Evolutionary conservation across 1,140 invertebrate species (phyloP).

Genomic region (Tetragonula clypearis): DNA sequence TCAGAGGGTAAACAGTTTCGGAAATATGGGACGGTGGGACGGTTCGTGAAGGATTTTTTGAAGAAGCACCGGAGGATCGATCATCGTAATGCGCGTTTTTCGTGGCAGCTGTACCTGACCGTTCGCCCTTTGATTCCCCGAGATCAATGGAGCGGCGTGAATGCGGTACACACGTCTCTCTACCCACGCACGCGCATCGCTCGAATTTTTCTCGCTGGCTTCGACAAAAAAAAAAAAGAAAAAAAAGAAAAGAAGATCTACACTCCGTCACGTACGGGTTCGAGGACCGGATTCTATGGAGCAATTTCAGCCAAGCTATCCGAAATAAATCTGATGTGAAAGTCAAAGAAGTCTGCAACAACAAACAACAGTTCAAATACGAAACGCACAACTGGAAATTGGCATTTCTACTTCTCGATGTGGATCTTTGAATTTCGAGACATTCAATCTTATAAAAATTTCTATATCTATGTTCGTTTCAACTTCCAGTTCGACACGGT

Average conservation of each 20-base stretch:
- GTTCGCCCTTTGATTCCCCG: slow-evolving; percentile 42
- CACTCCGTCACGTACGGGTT: not conserved
- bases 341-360: no score
- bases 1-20: not conserved
- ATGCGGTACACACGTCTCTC: slow-evolving; percentile 64
- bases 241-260: not conserved
- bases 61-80: slow-evolving; percentile 46
- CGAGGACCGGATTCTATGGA: not conserved
- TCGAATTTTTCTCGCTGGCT: slow-evolving; percentile 52
- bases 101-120: slow-evolving; percentile 65
- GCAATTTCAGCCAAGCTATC: no score
- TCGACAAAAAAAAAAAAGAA: slow-evolving; percentile 9
- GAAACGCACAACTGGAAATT: not conserved
- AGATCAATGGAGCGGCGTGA: slow-evolving; percentile 64
- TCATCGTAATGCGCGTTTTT: slow-evolving; percentile 58
- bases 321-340: no score
- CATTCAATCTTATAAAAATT: not conserved
- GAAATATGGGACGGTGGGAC: not conserved
- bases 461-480: not conserved
- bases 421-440: not conserved
- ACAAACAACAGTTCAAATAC: not conserved
- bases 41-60: not conserved
- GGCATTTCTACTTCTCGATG: not conserved
- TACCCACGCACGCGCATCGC: slow-evolving; percentile 64
- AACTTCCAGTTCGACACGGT: not conserved